Conservation (phyloP, 2,888 invertebrate species). For the Rotaria macrura region DNA sequence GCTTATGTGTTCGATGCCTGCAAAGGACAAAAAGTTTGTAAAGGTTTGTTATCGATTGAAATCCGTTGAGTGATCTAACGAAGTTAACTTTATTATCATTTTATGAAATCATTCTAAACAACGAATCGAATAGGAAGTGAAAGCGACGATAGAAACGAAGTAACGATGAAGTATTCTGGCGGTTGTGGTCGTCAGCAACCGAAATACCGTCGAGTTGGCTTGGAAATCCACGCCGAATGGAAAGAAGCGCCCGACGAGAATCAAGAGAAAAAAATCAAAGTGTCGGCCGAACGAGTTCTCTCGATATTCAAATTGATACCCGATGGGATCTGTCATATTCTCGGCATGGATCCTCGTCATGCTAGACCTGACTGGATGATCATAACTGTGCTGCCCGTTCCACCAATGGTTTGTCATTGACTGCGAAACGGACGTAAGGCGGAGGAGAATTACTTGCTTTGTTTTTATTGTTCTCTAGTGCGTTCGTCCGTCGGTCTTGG, state of each 20-base stretch:
- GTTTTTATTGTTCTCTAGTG: background rate
- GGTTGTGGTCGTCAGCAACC: constrained; percentile 98
- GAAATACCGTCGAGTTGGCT: constrained; percentile 71
- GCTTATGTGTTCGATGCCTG: constrained; percentile 92
- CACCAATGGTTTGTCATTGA: constrained; percentile 85
- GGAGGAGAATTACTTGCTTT: no score
- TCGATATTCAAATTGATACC: constrained; percentile 89
- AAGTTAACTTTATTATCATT: no score
- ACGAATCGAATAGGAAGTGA: constrained; percentile 31
- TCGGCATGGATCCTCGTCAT: constrained; percentile 74
- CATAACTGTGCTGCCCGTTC: constrained; percentile 87
- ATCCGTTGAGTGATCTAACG: no score
- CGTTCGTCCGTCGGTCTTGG: constrained; percentile 92
- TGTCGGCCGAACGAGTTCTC: constrained; percentile 89
- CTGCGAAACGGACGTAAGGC: no score
- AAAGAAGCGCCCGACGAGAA: constrained; percentile 91
- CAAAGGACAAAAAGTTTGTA: constrained; percentile 88
- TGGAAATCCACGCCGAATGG: constrained; percentile 94
- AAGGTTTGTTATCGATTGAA: constrained; percentile 60
- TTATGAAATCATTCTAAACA: no score
- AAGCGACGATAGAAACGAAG: constrained; percentile 37
- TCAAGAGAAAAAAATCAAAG: constrained; percentile 72
- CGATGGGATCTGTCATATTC: constrained; percentile 30
- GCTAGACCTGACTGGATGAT: constrained; percentile 99
- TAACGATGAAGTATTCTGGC: background rate